A percentile compares a stretch with the other conserved stretches of the same genome.
Evolutionary conservation across 2,888 invertebrate species (phyloP).

Genomic region (Leptopilina syphax): DNA sequence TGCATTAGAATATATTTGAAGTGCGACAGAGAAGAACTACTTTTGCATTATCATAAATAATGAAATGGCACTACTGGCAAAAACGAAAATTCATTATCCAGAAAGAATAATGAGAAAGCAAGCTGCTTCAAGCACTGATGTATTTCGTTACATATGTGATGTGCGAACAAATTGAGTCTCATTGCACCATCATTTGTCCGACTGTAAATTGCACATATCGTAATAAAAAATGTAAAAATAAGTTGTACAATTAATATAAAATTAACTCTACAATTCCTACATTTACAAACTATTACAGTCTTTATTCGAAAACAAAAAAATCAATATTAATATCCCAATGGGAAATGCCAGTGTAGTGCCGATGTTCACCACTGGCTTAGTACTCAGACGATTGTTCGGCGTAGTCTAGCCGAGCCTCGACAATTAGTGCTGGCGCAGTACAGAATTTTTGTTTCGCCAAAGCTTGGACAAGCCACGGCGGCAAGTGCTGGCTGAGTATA

Average conservation of each 20-base stretch:
- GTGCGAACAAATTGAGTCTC: constrained; percentile 20
- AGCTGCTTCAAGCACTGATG: constrained; percentile 25
- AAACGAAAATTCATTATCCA: neutral
- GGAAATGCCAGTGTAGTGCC: no score
- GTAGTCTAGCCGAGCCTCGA: no score
- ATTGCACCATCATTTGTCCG: neutral
- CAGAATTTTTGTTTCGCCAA: no score
- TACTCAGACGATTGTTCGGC: no score
- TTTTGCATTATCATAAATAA: constrained; percentile 18
- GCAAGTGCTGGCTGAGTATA: no score
- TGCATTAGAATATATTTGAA: neutral
- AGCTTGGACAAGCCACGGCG: no score
- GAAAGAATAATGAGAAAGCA: constrained; percentile 17
- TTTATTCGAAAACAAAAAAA: no score
- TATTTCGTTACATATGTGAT: constrained; percentile 34
- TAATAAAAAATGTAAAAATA: neutral
- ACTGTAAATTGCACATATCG: neutral
- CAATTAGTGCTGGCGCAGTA: no score
- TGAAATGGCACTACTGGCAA: neutral
- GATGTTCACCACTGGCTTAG: no score
- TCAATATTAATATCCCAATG: no score
- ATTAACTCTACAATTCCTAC: no score
- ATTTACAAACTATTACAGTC: no score
- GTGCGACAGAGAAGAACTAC: neutral
- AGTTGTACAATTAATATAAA: neutral